These are phyloP conservation scores for Scolopax mira DNA, from an alignment of 2,113 vertebrate genomes.

Conservation along the genomic window DNA sequence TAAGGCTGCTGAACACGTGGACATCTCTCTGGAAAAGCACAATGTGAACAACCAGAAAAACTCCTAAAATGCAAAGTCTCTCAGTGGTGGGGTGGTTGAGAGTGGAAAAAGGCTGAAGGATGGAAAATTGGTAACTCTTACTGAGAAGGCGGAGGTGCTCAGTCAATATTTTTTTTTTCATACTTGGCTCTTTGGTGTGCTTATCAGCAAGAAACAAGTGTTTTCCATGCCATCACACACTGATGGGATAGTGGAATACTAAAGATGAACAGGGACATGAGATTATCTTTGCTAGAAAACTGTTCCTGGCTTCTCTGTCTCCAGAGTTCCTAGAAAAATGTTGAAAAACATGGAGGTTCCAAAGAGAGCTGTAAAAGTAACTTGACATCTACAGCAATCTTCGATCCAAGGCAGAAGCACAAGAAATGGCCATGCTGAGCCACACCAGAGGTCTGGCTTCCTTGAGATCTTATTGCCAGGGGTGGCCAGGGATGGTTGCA, in stretches of 20 bases:
- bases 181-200: not conserved
- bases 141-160: not conserved
- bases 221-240: not conserved
- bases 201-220: not conserved
- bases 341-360: not conserved
- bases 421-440: not conserved
- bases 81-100: not conserved
- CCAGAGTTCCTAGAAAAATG: not conserved
- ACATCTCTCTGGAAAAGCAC: not conserved
- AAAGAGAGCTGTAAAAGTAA: not conserved
- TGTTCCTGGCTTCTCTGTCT: not conserved
- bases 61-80: not conserved
- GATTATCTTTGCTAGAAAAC: not conserved
- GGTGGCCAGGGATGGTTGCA: not conserved
- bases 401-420: not conserved
- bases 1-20: not conserved
- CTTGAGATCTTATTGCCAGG: accelerated
- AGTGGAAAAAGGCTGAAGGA: not conserved
- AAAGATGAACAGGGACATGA: accelerated
- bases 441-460: not conserved
- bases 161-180: not conserved
- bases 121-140: not conserved
- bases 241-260: not conserved
- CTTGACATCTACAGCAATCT: not conserved
- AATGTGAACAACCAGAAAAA: not conserved